Base-by-base conservation (phyloP, 2,888 invertebrate genomes). In the Dasysyrphus tricinctus region DNA sequence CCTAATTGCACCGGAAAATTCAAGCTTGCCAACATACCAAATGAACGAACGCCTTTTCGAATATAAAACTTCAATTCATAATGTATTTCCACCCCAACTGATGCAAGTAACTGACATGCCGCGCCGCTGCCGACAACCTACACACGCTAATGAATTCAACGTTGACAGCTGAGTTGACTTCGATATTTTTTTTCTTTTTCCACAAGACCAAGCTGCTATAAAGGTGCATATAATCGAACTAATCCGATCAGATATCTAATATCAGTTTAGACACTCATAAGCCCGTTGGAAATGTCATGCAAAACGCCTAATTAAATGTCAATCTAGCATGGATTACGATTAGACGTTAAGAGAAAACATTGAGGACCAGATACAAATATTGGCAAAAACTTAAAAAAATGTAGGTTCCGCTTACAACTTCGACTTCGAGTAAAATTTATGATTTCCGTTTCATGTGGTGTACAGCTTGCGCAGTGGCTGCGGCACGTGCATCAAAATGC, bases 241-340 rank as follows among this genome's bases (percentile, higher is more conserved):
- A 59, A 83, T 78, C 78, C 69, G 24, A 70, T 70, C 61, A 54
- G 49, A 75, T 56, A 70, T 75, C 79, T 32, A 54, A 19, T 77
- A 82, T 59, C 69, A 57, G 49, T 32, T 39, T 16, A 49, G 39
- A 42, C 49, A 73, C 49, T 57, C 77, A 32, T 34, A 57, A 59
- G 77, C 54, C 73, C 73, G 69, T 39, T 82, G 51, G 54, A 82
- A 78, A 78, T 32, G 73, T 74, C 78, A 83, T 54, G 67, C 73
- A 14, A 49, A 78, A 79, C 79, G 79, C 79, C 69, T 57, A 74
- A 61, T 78, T 77, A 69, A 82, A 77, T 73, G 54, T 67, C 73
- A 74, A 47, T 75, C 56, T 34, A 54, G 24, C 3, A 24, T n/a
- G n/a, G 5, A 14, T 47, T 34, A 32, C 32, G 6, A 32, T 6